Conservation (phyloP, 2,888 invertebrate species). For the Aspidiotus destructor region DNA sequence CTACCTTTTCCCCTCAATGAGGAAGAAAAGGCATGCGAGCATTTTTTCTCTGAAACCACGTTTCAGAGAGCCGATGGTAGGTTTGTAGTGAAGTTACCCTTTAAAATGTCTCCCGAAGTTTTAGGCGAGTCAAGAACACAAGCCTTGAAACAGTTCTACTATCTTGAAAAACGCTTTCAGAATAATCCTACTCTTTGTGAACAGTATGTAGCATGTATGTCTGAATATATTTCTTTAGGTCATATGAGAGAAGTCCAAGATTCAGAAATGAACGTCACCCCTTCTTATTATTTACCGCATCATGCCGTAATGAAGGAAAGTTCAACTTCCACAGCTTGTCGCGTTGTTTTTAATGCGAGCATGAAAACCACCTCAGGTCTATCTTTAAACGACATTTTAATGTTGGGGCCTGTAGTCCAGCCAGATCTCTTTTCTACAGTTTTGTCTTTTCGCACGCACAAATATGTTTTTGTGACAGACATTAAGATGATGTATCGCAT, state of each 20-base stretch:
- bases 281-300: constrained; percentile 11
- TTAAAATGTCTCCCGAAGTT: neutral
- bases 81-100: constrained; percentile 8
- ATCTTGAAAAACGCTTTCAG: neutral
- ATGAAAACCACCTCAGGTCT: constrained; percentile 6
- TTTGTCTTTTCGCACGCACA: neutral
- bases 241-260: constrained; percentile 3
- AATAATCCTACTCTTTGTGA: constrained; percentile 8
- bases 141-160: neutral
- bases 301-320: constrained; percentile 16
- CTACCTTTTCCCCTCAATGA: neutral
- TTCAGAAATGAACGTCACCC: neutral
- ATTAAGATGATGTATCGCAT: neutral
- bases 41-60: neutral
- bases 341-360: constrained; percentile 2
- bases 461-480: neutral
- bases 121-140: constrained; percentile 5
- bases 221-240: constrained; percentile 3
- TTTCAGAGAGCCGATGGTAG: neutral
- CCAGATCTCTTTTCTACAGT: neutral
- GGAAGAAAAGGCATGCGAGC: neutral
- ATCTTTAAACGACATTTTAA: constrained; percentile 2
- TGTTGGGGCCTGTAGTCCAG: constrained; percentile 6
- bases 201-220: constrained; percentile 5
- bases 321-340: neutral